A percentile compares a stretch with the other conserved stretches of the same genome.
phyloP scores from a whole-genome alignment of 2,888 invertebrate species.

The Steinernema hermaphroditum region DNA sequence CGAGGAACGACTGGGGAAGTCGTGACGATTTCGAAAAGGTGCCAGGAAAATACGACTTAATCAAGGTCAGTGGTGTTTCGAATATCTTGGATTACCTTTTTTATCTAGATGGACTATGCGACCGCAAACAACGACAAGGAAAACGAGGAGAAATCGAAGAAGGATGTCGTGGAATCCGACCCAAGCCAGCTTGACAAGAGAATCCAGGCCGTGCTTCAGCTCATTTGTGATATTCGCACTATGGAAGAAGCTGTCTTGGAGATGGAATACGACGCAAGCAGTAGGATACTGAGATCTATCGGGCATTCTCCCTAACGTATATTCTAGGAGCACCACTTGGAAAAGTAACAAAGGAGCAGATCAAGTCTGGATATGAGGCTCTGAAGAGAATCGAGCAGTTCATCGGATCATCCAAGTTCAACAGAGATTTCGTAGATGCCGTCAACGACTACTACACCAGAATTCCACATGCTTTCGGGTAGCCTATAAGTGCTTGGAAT shows the following conservation, averaged over 20 bases:
- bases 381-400: slow-evolving; percentile 68
- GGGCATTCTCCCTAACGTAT: no score
- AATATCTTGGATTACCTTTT: not conserved
- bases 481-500: no score
- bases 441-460: slow-evolving; percentile 71
- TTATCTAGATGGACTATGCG: slow-evolving; percentile 67
- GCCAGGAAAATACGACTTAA: slow-evolving; percentile 70
- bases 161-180: slow-evolving; percentile 50
- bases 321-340: slow-evolving; percentile 62
- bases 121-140: slow-evolving; percentile 33
- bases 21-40: slow-evolving; percentile 68
- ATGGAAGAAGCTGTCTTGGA: slow-evolving; percentile 70
- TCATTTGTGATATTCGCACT: slow-evolving; percentile 69
- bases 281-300: slow-evolving; percentile 49
- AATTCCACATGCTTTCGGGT: slow-evolving; percentile 71
- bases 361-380: slow-evolving; percentile 69
- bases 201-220: slow-evolving; percentile 67
- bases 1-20: slow-evolving; percentile 69
- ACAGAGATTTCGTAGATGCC: slow-evolving; percentile 66
- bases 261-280: slow-evolving; percentile 70
- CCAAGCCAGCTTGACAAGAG: slow-evolving; percentile 66
- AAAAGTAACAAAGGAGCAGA: slow-evolving; percentile 70
- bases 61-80: slow-evolving; percentile 38
- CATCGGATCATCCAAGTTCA: slow-evolving; percentile 58
- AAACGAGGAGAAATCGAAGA: not conserved